These are phyloP conservation scores for Coelinius sp. DNA, from an alignment of 2,888 invertebrate genomes.

Conservation along the genomic window DNA sequence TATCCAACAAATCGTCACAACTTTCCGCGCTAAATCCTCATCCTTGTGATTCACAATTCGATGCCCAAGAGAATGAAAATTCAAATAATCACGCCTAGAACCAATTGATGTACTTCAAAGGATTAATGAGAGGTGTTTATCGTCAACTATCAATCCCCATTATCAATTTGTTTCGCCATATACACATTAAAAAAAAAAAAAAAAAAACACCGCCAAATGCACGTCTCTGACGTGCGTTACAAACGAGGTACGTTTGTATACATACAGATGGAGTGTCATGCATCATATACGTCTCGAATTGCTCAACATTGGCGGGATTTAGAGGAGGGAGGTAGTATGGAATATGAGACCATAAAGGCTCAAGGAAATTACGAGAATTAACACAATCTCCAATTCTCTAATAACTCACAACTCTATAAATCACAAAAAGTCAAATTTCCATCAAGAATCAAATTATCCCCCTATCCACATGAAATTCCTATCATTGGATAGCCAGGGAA, in stretches of 20 bases:
- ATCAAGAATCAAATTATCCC: no score
- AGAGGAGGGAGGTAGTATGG: not conserved
- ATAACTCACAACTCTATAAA: not conserved
- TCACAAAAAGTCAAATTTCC: no score
- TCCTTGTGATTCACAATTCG: constrained; percentile 27
- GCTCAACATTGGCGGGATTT: not conserved
- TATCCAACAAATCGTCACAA: constrained; percentile 22
- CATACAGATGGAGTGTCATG: constrained; percentile 42
- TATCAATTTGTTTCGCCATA: no score
- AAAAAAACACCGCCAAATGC: constrained; percentile 6
- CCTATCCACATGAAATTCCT: no score
- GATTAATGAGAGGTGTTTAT: constrained; percentile 12
- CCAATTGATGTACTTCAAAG: not conserved
- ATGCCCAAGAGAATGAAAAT: constrained; percentile 15
- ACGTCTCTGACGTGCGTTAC: constrained; percentile 19
- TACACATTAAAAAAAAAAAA: not conserved
- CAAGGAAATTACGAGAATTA: not conserved
- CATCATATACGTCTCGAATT: constrained; percentile 31
- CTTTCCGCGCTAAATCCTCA: constrained; percentile 18
- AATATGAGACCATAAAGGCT: not conserved
- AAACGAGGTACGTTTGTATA: constrained; percentile 36
- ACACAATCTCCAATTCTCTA: not conserved
- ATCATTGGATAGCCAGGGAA: no score
- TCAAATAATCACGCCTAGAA: not conserved
- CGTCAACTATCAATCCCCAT: not conserved